These are phyloP conservation scores for Lordiphosa fenestrarum DNA, from an alignment of 2,888 invertebrate genomes.

Conservation along the genomic window DNA sequence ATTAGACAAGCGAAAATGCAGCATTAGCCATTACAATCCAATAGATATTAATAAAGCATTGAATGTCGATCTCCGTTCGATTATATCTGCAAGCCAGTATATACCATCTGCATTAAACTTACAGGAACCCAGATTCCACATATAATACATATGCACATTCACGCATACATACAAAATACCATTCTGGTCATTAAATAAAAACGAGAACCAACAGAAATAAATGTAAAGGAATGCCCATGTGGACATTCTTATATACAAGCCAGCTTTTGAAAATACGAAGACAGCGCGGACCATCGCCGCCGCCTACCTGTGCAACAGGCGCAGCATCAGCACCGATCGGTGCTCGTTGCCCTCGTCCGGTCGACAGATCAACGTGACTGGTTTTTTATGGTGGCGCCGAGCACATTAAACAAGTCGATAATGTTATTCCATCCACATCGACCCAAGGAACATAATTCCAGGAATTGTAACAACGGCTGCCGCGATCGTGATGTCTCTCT, in stretches of 20 bases:
- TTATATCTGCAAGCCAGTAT: too few relatives aligned
- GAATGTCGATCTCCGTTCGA: too few relatives aligned
- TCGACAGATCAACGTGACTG: constrained; percentile 50
- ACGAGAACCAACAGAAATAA: too few relatives aligned
- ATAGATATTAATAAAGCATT: too few relatives aligned
- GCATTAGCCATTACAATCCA: too few relatives aligned
- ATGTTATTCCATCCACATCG: constrained; percentile 64
- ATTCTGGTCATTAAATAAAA: too few relatives aligned
- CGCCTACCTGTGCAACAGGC: constrained; percentile 11
- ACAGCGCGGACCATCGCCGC: constrained; percentile 7
- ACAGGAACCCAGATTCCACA: too few relatives aligned
- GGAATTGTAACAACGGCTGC: constrained; percentile 57
- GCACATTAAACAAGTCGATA: constrained; percentile 67
- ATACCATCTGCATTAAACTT: too few relatives aligned
- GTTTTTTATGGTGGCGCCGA: constrained; percentile 72
- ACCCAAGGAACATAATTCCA: constrained; percentile 54
- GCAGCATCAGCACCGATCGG: constrained; percentile 38
- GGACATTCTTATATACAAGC: constrained; percentile 33
- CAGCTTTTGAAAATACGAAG: constrained; percentile 34
- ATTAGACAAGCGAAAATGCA: too few relatives aligned
- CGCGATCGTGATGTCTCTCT: constrained; percentile 21
- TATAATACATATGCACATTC: too few relatives aligned
- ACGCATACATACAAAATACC: too few relatives aligned
- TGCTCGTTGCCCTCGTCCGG: constrained; percentile 39
- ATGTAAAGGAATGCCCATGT: constrained; percentile 29